Evolutionary conservation across 2,797 vertebrate species (phyloP).

Genomic region (Oreochromis grahami): DNA sequence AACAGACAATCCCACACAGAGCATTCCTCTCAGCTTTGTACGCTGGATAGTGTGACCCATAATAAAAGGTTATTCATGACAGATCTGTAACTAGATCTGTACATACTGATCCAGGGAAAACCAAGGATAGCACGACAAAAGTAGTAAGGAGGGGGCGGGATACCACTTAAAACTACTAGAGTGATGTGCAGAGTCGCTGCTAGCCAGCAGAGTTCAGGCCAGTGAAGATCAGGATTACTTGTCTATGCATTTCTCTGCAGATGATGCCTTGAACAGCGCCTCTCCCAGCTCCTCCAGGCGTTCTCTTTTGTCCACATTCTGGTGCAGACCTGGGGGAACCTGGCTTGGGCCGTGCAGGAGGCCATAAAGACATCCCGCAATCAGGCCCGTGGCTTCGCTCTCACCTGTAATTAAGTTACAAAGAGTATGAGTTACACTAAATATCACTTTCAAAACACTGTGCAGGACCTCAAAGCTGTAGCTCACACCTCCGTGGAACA

Average conservation of each 20-base stretch:
- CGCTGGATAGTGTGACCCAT: not conserved
- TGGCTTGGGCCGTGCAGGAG: constrained; percentile 83
- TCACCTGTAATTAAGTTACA: constrained; percentile 76
- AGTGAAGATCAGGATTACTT: constrained; percentile 82
- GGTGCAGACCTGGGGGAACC: constrained; percentile 82
- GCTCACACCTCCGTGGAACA: constrained; percentile 92
- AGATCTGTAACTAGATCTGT: constrained; percentile 13
- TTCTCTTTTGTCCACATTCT: constrained; percentile 83
- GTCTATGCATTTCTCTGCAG: constrained; percentile 89
- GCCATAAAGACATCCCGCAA: constrained; percentile 90
- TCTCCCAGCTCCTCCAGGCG: constrained; percentile 85
- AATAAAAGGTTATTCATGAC: not conserved
- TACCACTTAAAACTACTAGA: constrained; percentile 2
- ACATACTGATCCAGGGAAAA: not conserved
- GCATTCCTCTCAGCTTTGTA: not conserved
- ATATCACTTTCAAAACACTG: not conserved
- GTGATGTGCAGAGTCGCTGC: constrained; percentile 48
- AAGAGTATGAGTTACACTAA: not conserved
- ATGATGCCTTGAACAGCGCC: constrained; percentile 82
- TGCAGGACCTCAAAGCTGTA: not conserved
- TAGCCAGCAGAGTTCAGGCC: constrained; percentile 47
- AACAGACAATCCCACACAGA: not conserved
- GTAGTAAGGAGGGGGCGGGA: constrained; percentile 10
- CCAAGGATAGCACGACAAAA: not conserved
- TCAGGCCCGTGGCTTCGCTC: constrained; percentile 87